Evolutionary conservation across 2,113 vertebrate species (phyloP).

Genomic region (Lasiurus cinereus): DNA sequence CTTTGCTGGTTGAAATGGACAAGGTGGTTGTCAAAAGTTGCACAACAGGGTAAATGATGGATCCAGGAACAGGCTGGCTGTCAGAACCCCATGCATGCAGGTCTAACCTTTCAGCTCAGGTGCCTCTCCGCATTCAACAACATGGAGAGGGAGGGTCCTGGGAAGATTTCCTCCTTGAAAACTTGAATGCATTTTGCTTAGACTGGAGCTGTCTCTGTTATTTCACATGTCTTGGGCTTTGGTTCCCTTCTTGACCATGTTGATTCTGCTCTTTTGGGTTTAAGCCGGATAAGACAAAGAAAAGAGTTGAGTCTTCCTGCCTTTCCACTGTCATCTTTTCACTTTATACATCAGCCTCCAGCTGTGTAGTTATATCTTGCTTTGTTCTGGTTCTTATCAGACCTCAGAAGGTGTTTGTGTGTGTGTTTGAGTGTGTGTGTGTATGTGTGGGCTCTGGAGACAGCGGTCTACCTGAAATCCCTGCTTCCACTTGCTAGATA

Average conservation of each 20-base stretch:
- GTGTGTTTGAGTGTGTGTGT: fast-evolving
- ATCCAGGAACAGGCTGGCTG: neutral
- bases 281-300: neutral
- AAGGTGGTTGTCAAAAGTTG: neutral
- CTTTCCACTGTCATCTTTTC: neutral
- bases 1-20: neutral
- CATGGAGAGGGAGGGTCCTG: fast-evolving
- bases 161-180: neutral
- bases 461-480: neutral
- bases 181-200: neutral
- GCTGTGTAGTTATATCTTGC: neutral
- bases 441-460: neutral
- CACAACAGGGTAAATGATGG: neutral
- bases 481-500: neutral
- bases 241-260: fast-evolving
- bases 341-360: neutral
- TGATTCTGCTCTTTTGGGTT: neutral
- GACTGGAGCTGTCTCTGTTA: too few relatives aligned
- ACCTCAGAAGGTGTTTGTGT: neutral
- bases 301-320: neutral
- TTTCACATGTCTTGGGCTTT: fast-evolving
- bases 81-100: neutral
- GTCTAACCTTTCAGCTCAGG: fast-evolving
- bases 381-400: slow-evolving; percentile 27
- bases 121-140: fast-evolving